Conservation (phyloP, 2,888 invertebrate species). For the Noctua janthina region DNA sequence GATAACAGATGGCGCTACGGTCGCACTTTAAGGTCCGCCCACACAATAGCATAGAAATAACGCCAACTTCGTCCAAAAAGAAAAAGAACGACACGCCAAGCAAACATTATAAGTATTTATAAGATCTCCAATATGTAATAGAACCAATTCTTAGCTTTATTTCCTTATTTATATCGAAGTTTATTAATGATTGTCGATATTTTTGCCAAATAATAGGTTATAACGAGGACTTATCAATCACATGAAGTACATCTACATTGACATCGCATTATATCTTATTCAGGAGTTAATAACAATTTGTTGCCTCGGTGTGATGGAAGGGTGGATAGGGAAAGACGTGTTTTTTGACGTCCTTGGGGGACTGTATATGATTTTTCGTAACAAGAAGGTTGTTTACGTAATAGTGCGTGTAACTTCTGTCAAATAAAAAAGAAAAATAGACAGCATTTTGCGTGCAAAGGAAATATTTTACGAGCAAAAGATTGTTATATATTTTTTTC, state of each 20-base stretch:
- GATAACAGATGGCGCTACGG: conserved; percentile 80
- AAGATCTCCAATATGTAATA: conserved; percentile 63
- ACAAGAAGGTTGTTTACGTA: conserved; percentile 18
- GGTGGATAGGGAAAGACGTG: conserved; percentile 35
- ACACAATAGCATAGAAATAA: conserved; percentile 39
- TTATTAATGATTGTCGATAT: conserved; percentile 53
- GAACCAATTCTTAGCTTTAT: conserved; percentile 33
- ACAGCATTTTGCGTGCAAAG: conserved; percentile 15
- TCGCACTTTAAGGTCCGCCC: conserved; percentile 2
- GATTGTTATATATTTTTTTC: background rate
- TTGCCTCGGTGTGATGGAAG: conserved; percentile 35
- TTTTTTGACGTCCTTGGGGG: conserved; percentile 37
- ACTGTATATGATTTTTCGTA: conserved; percentile 33
- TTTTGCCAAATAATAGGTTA: conserved; percentile 36
- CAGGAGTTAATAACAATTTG: conserved; percentile 60
- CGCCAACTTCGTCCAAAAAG: conserved; percentile 40
- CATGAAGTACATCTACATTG: conserved; percentile 47
- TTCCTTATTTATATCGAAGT: conserved; percentile 37
- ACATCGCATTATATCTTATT: conserved; percentile 58
- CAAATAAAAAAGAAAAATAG: conserved; percentile 40
- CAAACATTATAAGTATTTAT: conserved; percentile 55
- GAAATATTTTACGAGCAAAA: conserved; percentile 20
- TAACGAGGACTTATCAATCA: conserved; percentile 44
- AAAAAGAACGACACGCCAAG: conserved; percentile 45
- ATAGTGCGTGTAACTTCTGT: conserved; percentile 28